Evolutionary conservation across 2,113 vertebrate genomes (phyloP), one percentile per base, ranked within the genome.

Genomic region (Amazona vittata): DNA sequence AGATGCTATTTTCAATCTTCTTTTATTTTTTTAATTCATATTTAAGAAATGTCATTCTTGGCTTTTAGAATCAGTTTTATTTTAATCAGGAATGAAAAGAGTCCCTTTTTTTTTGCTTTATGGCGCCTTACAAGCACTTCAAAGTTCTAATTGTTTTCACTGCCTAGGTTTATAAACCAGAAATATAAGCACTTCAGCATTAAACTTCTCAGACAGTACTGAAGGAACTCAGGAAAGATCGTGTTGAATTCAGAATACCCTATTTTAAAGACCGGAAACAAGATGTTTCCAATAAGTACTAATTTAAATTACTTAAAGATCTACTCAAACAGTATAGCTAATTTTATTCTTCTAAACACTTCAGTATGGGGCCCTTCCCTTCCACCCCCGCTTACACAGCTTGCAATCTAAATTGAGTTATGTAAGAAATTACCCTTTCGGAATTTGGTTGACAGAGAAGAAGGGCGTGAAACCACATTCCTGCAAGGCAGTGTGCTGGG

Each of bases 401-500:
- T 94, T 44, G 18, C 44, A 73, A 88, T 57, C 74, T 69, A 25
- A n/a, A 60, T 2, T 0, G 4, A 82, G 78, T 76, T 83, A 83
- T 7, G 2, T 37, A 83, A 91, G 75, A 91, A 91, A 95, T 55
- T 29, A 71, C 43, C 28, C 80, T 78, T 74, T 29, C 10, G 47
- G 35, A 89, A 84, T 70, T 12, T 43, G 20, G 22, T 2, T 92
- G 76, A 75, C 29, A 65, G 52, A 63, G 18, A 62, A 49, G 50
- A 49, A 63, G 44, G 77, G 28, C 0, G 35, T 90, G 79, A 90
- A 90, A 80, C 39, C 70, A 68, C 86, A 94, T 88, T 93, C 93
- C 95, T 87, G 90, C 64, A 73, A 81, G n/a, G 74, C 69, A 87
- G 15, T 2, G 41, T 41, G 64, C 41, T 2, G 43, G 44, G 21